Evolutionary conservation across 2,888 invertebrate genomes (phyloP).

Genomic region (Drosophila kuntzei): DNA sequence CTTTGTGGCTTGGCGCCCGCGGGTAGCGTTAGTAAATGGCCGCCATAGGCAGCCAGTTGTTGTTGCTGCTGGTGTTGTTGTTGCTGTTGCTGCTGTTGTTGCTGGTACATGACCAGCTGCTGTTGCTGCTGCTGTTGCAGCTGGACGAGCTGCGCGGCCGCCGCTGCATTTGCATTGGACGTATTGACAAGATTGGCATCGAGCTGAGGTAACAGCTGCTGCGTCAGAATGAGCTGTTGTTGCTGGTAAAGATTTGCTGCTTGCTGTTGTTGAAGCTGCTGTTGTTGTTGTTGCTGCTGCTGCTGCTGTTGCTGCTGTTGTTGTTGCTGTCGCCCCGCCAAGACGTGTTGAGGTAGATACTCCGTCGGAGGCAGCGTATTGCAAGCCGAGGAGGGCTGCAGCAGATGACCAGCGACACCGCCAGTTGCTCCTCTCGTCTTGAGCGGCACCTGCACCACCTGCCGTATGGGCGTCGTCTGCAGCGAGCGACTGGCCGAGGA

Average conservation of each 20-base stretch:
- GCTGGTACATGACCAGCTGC: slow-evolving; percentile 62
- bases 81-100: slow-evolving; percentile 65
- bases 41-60: slow-evolving; percentile 58
- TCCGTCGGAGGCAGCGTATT: slow-evolving; percentile 75
- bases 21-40: slow-evolving; percentile 71
- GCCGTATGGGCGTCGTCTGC: slow-evolving; percentile 86
- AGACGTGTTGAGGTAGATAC: slow-evolving; percentile 83
- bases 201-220: slow-evolving; percentile 77
- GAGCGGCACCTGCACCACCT: slow-evolving; percentile 84
- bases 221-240: slow-evolving; percentile 51
- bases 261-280: slow-evolving; percentile 53
- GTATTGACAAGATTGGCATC: slow-evolving; percentile 78
- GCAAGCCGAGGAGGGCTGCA: slow-evolving; percentile 67
- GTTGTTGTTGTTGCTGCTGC: slow-evolving; percentile 39
- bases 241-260: slow-evolving; percentile 62
- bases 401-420: slow-evolving; percentile 54
- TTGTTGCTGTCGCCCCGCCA: slow-evolving; percentile 69
- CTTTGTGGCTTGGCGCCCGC: slow-evolving; percentile 71
- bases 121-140: slow-evolving; percentile 76
- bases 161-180: slow-evolving; percentile 83
- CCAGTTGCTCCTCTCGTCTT: slow-evolving; percentile 52
- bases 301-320: slow-evolving; percentile 49
- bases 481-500: slow-evolving; percentile 87
- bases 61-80: slow-evolving; percentile 71
- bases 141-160: slow-evolving; percentile 76